Conservation (phyloP, 2,888 invertebrate species). For the Amblyjoppa proteus region DNA sequence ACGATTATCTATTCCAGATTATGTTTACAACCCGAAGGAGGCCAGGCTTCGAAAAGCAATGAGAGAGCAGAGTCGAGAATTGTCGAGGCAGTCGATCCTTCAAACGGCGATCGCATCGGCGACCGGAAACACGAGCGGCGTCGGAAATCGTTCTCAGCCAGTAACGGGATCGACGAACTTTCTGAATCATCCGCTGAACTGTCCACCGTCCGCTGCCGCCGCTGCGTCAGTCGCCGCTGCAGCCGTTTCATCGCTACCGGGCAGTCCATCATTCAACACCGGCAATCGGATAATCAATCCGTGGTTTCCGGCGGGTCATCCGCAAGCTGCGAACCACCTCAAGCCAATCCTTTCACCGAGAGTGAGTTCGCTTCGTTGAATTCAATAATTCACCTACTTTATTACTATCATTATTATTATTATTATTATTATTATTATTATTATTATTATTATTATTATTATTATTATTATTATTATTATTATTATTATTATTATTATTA, state of each 20-base stretch:
- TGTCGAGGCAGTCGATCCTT: slow-evolving; percentile 82
- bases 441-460: slow-evolving; percentile 1
- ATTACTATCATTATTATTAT: not conserved
- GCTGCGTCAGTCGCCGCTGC: slow-evolving; percentile 58
- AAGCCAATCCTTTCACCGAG: slow-evolving; percentile 79
- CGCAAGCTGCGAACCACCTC: slow-evolving; percentile 75
- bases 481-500: not conserved
- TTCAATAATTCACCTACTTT: not conserved
- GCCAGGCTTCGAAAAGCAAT: slow-evolving; percentile 88
- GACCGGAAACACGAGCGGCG: slow-evolving; percentile 69
- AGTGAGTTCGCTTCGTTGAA: slow-evolving; percentile 71
- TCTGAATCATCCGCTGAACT: slow-evolving; percentile 70
- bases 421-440: slow-evolving; percentile 4
- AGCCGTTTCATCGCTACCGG: slow-evolving; percentile 66
- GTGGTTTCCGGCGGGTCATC: slow-evolving; percentile 79
- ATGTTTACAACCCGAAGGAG: slow-evolving; percentile 89
- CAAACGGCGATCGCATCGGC: slow-evolving; percentile 78
- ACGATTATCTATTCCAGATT: slow-evolving; percentile 84
- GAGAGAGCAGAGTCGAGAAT: slow-evolving; percentile 85
- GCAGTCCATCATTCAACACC: slow-evolving; percentile 67
- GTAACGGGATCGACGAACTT: slow-evolving; percentile 67
- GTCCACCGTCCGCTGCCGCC: slow-evolving; percentile 63
- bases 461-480: not conserved
- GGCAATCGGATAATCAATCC: slow-evolving; percentile 79
- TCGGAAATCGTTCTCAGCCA: slow-evolving; percentile 55